These are phyloP conservation scores for Anthonomus grandis DNA, from an alignment of 1,140 invertebrate genomes.

Conservation along the genomic window DNA sequence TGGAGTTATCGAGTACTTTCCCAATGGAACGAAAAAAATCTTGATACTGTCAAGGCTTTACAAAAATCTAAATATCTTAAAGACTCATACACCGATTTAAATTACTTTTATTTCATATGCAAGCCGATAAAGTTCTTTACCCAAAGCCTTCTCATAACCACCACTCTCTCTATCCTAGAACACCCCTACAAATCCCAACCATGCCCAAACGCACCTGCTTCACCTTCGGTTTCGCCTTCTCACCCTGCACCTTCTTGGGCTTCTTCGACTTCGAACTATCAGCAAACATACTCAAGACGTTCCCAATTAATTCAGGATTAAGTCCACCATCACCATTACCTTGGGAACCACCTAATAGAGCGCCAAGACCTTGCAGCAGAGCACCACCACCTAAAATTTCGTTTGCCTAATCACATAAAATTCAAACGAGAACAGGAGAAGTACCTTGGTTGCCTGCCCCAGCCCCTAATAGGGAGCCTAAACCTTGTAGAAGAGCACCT, in stretches of 20 bases:
- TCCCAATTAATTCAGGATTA: constrained; percentile 51
- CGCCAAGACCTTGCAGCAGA: constrained; percentile 4
- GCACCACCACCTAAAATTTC: constrained; percentile 4
- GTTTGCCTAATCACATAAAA: background rate
- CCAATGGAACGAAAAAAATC: no score
- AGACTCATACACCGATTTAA: no score
- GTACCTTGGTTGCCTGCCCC: background rate
- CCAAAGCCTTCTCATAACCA: no score
- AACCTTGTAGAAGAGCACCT: constrained; percentile 43
- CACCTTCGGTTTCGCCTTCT: constrained; percentile 6
- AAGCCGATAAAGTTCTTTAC: no score
- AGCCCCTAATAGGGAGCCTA: constrained; percentile 9
- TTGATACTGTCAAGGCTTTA: no score
- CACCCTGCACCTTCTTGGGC: background rate
- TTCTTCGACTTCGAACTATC: background rate
- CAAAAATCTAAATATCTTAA: no score
- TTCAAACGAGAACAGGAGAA: background rate
- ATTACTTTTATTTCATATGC: no score
- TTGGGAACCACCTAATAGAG: background rate
- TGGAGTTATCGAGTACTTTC: no score
- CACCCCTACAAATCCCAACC: no score
- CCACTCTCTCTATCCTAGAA: no score
- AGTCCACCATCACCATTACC: constrained; percentile 26
- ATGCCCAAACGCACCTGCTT: no score
- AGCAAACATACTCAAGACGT: constrained; percentile 48